phyloP scores from a whole-genome alignment of 2,113 vertebrate species.

The Oryzias curvinotus region DNA sequence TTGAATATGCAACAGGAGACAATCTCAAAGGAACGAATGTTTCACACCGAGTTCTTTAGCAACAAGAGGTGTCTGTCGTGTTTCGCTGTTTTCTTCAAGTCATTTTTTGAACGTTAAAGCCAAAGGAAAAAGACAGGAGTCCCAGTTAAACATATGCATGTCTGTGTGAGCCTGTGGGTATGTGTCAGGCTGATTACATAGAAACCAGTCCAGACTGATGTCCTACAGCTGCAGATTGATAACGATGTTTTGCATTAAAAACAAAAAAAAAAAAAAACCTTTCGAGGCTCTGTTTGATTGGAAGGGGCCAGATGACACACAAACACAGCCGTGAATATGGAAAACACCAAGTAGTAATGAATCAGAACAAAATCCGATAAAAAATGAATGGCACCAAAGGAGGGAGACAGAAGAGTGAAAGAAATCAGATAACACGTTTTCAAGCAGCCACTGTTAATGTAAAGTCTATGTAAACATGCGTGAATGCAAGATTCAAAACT shows the following conservation, averaged over 20 bases:
- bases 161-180: conserved; percentile 19
- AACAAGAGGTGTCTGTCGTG: no score
- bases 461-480: no score
- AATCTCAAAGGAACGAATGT: no score
- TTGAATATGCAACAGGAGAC: no score
- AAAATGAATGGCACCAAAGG: conserved; percentile 32
- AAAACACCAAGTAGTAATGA: background rate
- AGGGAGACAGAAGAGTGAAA: conserved; percentile 34
- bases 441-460: no score
- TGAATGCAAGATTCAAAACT: no score
- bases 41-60: no score
- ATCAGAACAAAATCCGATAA: conserved; percentile 15
- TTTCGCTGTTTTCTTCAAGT: no score
- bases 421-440: no score
- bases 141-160: conserved; percentile 15
- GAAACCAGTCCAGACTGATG: conserved; percentile 66
- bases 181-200: conserved; percentile 50
- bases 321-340: background rate
- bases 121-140: conserved; percentile 3
- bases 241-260: conserved; percentile 64
- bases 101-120: conserved; percentile 9
- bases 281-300: conserved; percentile 25
- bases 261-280: conserved; percentile 49
- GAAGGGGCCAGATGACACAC: conserved; percentile 18
- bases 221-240: conserved; percentile 41